Base-by-base conservation (phyloP, 2,888 invertebrate genomes). In the Hydriomena furcata region DNA sequence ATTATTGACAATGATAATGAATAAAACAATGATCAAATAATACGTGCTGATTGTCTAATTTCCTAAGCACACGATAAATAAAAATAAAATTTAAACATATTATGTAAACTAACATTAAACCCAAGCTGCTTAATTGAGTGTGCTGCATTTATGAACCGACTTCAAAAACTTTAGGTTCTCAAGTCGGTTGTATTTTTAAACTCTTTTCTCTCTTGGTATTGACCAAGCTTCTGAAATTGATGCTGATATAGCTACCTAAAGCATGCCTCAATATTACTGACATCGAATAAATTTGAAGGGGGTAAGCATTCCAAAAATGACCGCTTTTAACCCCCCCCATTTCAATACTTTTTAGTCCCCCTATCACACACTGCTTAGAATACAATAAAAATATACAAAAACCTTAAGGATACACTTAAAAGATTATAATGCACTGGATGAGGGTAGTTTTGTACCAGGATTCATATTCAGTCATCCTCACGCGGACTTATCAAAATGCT, bases 381-480 rank as follows among this genome's bases (percentile, higher is more conserved):
- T 31, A 76, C 73, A 71, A 79, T 75, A 74, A 78, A 82, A 80
- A 84, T 69, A 79, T 84, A 86, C 81, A 86, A 85, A 51, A 40
- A 31, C 13, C 79, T 83, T 84, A 86, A 79, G 71, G 74, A 67
- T 73, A 78, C 25, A 28, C 80, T 79, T 83, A 82, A 84, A 83
- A 63, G 63, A 78, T 65, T 74, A 79, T 80, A 86, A 84, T 84
- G 84, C 84, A 85, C 85, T 82, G 84, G 67, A 73, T 81, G 83
- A 83, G 81, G 79, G 78, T 83, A 77, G 71, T 73, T 84, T 84
- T 85, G 85, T 87, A 86, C 84, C 85, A 74, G 81, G 66, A 61
- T 76, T 70, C 58, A 82, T 79, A 84, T 81, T 86, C 84, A 71
- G 61, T 62, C 69, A 61, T 67, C 68, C 65, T 57, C 60, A 53